These are phyloP conservation scores for Formica selysi DNA, from an alignment of 1,140 invertebrate species.

Conservation along the genomic window DNA sequence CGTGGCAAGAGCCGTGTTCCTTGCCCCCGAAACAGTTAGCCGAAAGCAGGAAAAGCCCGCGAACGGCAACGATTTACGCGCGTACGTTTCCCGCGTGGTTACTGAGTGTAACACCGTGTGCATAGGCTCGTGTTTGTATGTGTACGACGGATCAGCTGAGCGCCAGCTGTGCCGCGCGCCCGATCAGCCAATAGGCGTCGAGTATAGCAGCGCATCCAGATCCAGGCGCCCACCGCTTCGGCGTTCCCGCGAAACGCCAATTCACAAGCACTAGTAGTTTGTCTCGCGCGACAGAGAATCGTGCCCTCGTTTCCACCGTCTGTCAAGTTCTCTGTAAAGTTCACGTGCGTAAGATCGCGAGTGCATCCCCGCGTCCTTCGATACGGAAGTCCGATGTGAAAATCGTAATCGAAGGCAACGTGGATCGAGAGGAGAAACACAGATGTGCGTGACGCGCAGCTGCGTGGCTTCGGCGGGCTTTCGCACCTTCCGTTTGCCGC, in stretches of 20 bases:
- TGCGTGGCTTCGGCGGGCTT: slow-evolving; percentile 31
- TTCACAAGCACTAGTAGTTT: slow-evolving; percentile 28
- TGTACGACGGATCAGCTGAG: slow-evolving; percentile 84
- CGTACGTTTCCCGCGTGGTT: slow-evolving; percentile 83
- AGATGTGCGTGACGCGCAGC: slow-evolving; percentile 46
- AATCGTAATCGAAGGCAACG: background rate
- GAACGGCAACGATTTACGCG: slow-evolving; percentile 73
- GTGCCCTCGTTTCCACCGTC: background rate
- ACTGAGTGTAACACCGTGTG: slow-evolving; percentile 31
- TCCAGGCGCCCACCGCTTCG: slow-evolving; percentile 69
- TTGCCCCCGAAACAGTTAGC: background rate
- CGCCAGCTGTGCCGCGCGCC: slow-evolving; percentile 81
- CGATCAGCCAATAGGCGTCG: slow-evolving; percentile 74
- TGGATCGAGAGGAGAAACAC: slow-evolving; percentile 53
- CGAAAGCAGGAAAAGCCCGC: slow-evolving; percentile 18
- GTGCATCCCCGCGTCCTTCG: too few relatives aligned
- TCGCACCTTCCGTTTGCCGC: background rate
- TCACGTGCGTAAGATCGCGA: background rate
- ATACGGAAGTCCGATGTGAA: background rate
- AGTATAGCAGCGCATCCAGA: slow-evolving; percentile 45
- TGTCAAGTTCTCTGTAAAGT: background rate
- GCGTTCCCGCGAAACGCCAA: slow-evolving; percentile 77
- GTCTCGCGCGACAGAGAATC: background rate
- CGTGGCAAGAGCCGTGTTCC: slow-evolving; percentile 62
- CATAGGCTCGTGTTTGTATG: slow-evolving; percentile 24